Evolutionary conservation across 2,888 invertebrate species (phyloP).

Genomic region (Hedychridium roseum): DNA sequence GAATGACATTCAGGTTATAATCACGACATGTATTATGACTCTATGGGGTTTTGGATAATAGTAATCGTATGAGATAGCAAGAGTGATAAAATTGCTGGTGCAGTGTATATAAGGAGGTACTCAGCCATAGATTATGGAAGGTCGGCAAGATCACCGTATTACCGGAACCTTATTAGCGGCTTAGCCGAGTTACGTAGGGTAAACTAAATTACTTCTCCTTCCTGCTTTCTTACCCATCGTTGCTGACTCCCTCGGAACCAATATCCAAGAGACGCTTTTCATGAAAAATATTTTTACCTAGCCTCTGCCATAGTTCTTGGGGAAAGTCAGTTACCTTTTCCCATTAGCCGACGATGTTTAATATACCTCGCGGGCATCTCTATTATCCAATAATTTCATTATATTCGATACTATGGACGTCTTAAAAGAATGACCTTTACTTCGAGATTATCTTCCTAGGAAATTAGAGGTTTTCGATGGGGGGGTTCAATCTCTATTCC

Average conservation of each 20-base stretch:
- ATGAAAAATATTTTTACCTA: conserved; percentile 28
- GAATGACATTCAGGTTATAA: too few species aligned
- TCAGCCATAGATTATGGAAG: conserved; percentile 32
- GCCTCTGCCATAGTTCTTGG: conserved; percentile 19
- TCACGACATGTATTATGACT: too few species aligned
- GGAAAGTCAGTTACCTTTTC: conserved; percentile 30
- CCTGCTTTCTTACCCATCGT: conserved; percentile 27
- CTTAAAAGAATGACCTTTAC: too few species aligned
- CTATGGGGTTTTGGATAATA: too few species aligned
- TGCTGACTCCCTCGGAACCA: conserved; percentile 26
- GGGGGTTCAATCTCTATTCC: too few species aligned
- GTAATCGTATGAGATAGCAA: conserved; percentile 26
- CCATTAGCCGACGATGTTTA: conserved; percentile 26
- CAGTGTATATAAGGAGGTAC: conserved; percentile 23
- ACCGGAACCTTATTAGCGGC: conserved; percentile 45
- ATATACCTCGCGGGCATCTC: too few species aligned
- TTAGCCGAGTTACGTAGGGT: conserved; percentile 37
- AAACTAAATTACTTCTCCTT: conserved; percentile 37
- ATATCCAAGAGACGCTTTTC: conserved; percentile 25
- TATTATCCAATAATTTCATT: too few species aligned
- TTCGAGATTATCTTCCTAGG: too few species aligned
- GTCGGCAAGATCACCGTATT: conserved; percentile 39
- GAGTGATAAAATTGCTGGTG: conserved; percentile 21
- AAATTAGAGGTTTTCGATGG: too few species aligned
- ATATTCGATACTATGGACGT: too few species aligned